Evolutionary conservation across 1,140 invertebrate species (phyloP).

Genomic region (Dermatophagoides farinae): DNA sequence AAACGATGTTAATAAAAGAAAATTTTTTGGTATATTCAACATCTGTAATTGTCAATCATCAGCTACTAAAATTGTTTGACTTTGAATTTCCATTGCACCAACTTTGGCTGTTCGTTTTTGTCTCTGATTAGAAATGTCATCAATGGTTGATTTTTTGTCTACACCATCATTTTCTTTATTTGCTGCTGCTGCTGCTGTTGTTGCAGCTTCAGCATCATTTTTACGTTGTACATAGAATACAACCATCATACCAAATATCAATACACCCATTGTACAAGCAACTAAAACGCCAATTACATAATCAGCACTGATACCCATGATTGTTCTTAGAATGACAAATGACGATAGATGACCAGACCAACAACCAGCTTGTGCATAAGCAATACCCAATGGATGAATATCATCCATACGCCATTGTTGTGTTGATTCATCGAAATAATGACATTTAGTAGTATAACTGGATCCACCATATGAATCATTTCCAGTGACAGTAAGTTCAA

Average conservation of each 20-base stretch:
- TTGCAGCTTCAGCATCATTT: not conserved
- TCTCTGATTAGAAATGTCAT: not conserved
- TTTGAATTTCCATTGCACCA: not conserved
- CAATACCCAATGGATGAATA: conserved; percentile 13
- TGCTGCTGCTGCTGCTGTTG: not conserved
- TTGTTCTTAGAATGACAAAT: conserved; percentile 16
- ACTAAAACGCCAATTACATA: conserved; percentile 17
- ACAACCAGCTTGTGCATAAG: conserved; percentile 13
- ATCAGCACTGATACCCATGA: conserved; percentile 9
- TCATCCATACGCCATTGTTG: conserved; percentile 14
- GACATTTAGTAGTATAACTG: conserved; percentile 13
- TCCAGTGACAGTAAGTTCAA: conserved; percentile 13
- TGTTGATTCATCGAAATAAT: conserved; percentile 12
- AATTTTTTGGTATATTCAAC: too few species aligned
- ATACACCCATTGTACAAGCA: conserved; percentile 15
- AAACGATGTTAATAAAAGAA: too few species aligned
- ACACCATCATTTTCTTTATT: not conserved
- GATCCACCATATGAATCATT: conserved; percentile 9
- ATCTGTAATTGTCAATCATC: not conserved
- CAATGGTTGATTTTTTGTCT: not conserved
- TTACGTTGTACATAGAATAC: conserved; percentile 18
- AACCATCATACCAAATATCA: conserved; percentile 16
- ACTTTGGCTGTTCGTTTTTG: not conserved
- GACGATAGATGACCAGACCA: conserved; percentile 16
- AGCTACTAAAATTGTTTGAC: not conserved